These are phyloP conservation scores for Saccostrea glomerata DNA, from an alignment of 1,140 invertebrate species.

Conservation along the genomic window DNA sequence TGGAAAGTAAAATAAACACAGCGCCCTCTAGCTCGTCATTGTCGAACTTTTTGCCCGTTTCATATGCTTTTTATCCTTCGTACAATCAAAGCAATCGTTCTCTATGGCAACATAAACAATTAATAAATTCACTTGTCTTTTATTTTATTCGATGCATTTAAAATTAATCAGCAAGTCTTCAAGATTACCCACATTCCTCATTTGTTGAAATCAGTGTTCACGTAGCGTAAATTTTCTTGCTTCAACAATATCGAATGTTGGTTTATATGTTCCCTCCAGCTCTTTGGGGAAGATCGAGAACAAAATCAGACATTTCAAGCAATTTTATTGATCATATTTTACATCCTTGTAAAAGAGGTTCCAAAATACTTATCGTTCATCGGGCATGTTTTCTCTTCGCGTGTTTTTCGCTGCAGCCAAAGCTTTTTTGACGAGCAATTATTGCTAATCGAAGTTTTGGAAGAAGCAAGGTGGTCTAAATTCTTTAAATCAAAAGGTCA, in stretches of 20 bases:
- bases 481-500: too few relatives aligned
- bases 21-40: too few relatives aligned
- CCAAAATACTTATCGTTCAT: not conserved
- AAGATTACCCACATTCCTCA: not conserved
- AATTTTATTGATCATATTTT: conserved; percentile 20
- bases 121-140: not conserved
- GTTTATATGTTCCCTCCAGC: not conserved
- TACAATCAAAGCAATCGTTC: not conserved
- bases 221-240: not conserved
- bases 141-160: not conserved
- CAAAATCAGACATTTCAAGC: not conserved
- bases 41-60: not conserved
- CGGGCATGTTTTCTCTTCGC: not conserved
- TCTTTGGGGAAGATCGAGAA: not conserved
- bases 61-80: too few relatives aligned
- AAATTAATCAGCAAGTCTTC: not conserved
- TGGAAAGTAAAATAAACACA: not conserved
- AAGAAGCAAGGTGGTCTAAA: too few relatives aligned
- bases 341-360: conserved; percentile 8
- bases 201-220: not conserved
- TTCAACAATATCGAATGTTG: conserved; percentile 23
- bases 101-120: not conserved
- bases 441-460: not conserved
- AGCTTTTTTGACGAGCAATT: not conserved
- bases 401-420: not conserved